A percentile compares a stretch with the other conserved stretches of the same genome.
Evolutionary conservation across 2,888 invertebrate species (phyloP).

Genomic region (Pollenia labialis): DNA sequence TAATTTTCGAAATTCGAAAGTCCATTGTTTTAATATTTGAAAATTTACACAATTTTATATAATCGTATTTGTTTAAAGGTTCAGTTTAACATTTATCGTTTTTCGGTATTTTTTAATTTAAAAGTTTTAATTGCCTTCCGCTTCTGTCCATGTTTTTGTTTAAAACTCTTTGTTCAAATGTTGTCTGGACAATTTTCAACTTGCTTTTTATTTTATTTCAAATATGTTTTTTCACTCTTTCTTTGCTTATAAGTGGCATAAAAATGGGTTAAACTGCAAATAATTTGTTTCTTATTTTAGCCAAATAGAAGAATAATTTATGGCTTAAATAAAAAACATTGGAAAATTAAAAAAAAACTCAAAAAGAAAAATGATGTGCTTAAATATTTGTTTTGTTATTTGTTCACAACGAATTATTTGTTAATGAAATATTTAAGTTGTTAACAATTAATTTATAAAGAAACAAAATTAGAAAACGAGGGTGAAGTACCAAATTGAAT

Average conservation of each 20-base stretch:
- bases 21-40: too few species aligned
- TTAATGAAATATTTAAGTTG: constrained; percentile 54
- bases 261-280: constrained; percentile 41
- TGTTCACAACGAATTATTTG: constrained; percentile 48
- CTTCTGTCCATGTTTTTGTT: background rate
- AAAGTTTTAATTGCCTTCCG: background rate
- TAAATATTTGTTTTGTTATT: constrained; percentile 22
- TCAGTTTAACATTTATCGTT: too few species aligned
- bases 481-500: background rate
- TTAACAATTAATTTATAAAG: constrained; percentile 3
- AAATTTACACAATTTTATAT: too few species aligned
- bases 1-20: too few species aligned
- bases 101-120: too few species aligned
- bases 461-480: background rate
- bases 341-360: background rate
- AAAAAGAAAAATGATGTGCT: constrained; percentile 11
- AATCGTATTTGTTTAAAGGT: too few species aligned
- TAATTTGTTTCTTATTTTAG: constrained; percentile 13
- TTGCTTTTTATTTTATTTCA: background rate
- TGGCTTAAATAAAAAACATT: constrained; percentile 29
- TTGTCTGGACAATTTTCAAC: constrained; percentile 3
- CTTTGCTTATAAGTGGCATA: constrained; percentile 24
- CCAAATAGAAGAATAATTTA: constrained; percentile 41
- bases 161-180: background rate
- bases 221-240: constrained; percentile 30